These are phyloP conservation scores for Lepilemur ruficaudatus DNA, from an alignment of 2,797 vertebrate species.

Conservation along the genomic window DNA sequence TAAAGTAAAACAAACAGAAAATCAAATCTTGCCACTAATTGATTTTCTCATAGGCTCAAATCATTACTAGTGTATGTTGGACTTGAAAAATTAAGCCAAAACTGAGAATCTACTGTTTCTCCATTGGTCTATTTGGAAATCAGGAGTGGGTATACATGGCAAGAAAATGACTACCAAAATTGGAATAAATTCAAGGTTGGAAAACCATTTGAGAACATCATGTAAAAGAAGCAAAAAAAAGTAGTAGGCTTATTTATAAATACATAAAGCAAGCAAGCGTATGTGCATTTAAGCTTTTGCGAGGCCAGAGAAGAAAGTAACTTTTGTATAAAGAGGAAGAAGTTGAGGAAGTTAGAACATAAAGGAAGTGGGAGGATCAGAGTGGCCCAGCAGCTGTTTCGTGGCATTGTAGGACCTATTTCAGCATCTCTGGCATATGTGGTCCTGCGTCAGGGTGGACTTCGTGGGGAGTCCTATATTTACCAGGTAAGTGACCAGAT, in stretches of 20 bases:
- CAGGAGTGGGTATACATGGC: background rate
- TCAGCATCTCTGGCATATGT: slow-evolving; percentile 22
- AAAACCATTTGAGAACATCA: background rate
- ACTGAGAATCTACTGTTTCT: background rate
- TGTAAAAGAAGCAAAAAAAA: slow-evolving; percentile 1
- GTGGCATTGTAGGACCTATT: background rate
- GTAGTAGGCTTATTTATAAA: background rate
- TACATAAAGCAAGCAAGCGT: background rate
- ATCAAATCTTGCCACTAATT: background rate
- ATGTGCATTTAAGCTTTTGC: background rate
- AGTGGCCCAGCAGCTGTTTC: background rate
- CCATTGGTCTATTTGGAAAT: background rate
- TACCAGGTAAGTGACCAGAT: slow-evolving; percentile 72
- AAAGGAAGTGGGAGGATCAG: background rate
- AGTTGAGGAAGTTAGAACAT: background rate
- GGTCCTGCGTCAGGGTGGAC: background rate
- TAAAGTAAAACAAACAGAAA: slow-evolving; percentile 5
- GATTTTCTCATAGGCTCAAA: background rate
- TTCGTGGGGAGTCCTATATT: slow-evolving; percentile 51
- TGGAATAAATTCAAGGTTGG: background rate
- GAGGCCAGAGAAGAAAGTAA: background rate
- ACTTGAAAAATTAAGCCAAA: background rate
- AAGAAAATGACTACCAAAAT: background rate
- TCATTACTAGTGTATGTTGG: background rate
- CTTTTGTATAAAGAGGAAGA: background rate